These are phyloP conservation scores for Trissolcus japonicus DNA, from an alignment of 2,888 invertebrate species.

Conservation along the genomic window DNA sequence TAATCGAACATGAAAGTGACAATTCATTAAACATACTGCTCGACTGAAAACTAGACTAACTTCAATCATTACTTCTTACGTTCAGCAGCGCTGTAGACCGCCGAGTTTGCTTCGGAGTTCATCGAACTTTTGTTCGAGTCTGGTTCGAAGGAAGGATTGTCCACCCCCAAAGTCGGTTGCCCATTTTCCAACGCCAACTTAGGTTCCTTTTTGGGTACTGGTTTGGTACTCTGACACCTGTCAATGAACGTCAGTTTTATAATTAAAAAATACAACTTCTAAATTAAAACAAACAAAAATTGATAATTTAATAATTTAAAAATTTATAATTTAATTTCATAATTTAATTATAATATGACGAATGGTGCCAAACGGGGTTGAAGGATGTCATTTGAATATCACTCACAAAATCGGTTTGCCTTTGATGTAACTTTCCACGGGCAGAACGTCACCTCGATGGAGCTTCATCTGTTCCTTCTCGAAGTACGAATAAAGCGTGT, in stretches of 20 bases:
- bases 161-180: slow-evolving; percentile 68
- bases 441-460: slow-evolving; percentile 81
- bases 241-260: not conserved
- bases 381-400: slow-evolving; percentile 17
- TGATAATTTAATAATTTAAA: not conserved
- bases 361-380: not conserved
- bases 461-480: slow-evolving; percentile 87
- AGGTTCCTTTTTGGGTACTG: slow-evolving; percentile 47
- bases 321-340: not conserved
- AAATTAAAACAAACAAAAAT: not conserved
- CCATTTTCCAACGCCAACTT: slow-evolving; percentile 67
- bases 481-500: slow-evolving; percentile 89
- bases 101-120: slow-evolving; percentile 59
- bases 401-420: slow-evolving; percentile 53
- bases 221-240: slow-evolving; percentile 36
- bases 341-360: too few species aligned
- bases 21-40: slow-evolving; percentile 1
- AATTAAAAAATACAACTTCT: slow-evolving; percentile 1
- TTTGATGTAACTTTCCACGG: slow-evolving; percentile 70
- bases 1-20: slow-evolving; percentile 20
- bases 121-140: slow-evolving; percentile 62
- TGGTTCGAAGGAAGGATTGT: slow-evolving; percentile 67
- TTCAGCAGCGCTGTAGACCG: slow-evolving; percentile 55
- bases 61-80: slow-evolving; percentile 46
- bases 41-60: slow-evolving; percentile 2